These are phyloP conservation scores for Cerastis leucographa DNA, from an alignment of 2,888 invertebrate genomes.

Conservation along the genomic window DNA sequence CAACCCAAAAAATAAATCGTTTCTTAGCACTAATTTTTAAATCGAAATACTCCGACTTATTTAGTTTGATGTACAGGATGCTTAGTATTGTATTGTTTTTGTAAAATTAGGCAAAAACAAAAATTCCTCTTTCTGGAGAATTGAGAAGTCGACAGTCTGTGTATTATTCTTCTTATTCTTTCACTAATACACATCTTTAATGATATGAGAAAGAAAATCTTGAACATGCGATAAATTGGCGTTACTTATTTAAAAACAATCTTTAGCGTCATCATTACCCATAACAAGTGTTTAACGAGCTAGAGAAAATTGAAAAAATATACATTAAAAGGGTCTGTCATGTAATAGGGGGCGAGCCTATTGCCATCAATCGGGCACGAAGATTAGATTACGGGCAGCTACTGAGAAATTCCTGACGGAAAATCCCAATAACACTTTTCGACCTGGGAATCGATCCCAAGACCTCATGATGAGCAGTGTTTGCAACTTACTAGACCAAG, in stretches of 20 bases:
- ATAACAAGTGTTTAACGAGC: background rate
- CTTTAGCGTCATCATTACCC: background rate
- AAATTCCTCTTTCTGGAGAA: background rate
- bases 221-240: conserved; percentile 53
- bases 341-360: background rate
- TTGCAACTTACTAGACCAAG: no score
- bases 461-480: no score
- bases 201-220: conserved; percentile 13
- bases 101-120: background rate
- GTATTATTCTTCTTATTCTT: conserved; percentile 34
- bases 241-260: conserved; percentile 13
- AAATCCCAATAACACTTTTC: background rate
- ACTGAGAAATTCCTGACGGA: background rate
- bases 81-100: background rate
- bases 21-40: no score
- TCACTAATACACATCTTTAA: conserved; percentile 23
- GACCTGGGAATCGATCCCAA: background rate
- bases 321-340: background rate
- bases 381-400: background rate
- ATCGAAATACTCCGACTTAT: no score
- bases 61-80: no score
- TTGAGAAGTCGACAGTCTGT: background rate
- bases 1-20: no score
- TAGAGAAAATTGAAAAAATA: background rate
- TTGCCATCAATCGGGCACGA: background rate